Base-by-base conservation (phyloP, 2,888 invertebrate species). In the Agrilus mali region DNA sequence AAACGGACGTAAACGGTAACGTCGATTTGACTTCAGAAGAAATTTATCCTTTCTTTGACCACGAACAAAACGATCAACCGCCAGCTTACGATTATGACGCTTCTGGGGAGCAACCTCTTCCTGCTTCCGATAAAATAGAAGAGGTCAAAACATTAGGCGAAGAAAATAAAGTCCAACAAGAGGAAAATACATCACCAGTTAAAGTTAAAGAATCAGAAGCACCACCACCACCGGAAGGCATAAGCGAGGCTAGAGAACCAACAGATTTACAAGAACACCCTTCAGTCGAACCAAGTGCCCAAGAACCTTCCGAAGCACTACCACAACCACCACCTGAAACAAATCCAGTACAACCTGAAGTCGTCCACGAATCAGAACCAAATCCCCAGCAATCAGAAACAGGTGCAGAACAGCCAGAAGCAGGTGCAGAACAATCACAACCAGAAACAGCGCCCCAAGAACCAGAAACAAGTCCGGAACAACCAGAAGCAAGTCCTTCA, bases 251-350 rank as follows among this genome's bases (percentile, higher is more conserved):
- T 27, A 15, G 7, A 31, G 44, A 22, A 40, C 36, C 40, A 34
- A 44, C 17, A 20, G 47, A n/a, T n/a, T n/a, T 41, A 47, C 32
- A 33, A 42, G 41, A 38, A 27, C 32, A n/a, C n/a, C n/a, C n/a
- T n/a, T n/a, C n/a, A 10, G 35, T 15, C 15, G 20, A 22, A 22
- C 39, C 41, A 40, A 42, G 7, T 33, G 27, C 42, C 31, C 14
- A 45, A 36, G 37, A 16, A 17, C 17, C 17, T 17, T 17, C 17
- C 17, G 17, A 17, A 17, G 5, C 20, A 20, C 6, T 4, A 7
- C 20, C 4, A 20, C 20, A 20, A 20, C 20, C 4, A 7, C 4
- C 17, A 17, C n/a, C n/a, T n/a, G 17, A 17, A 17, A 4, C 17
- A 17, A 17, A 4, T 17, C 17, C 17, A 17, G 17, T 17, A 17